Base-by-base conservation (phyloP, 1,140 invertebrate species). In the Adelges cooleyi region DNA sequence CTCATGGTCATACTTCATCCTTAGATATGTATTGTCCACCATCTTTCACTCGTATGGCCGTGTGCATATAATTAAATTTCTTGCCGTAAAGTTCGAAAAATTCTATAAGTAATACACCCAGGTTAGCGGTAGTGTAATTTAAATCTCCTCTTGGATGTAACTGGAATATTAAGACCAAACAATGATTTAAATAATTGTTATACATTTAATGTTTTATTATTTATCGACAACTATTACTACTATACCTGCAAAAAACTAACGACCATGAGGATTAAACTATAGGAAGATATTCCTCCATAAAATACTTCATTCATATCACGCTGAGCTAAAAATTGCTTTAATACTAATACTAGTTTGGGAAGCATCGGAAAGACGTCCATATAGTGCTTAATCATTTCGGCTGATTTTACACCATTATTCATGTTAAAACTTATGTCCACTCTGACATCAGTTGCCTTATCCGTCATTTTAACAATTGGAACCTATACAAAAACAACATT, bases 381-480 rank as follows among this genome's bases (percentile, higher is more conserved):
- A 71, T 82, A 90, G 66, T 86, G 82, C 74, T 92, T 94, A 66
- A 99, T 98, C 50, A 98, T 82, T 76, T 94, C 88, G 2, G 92
- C 95, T 72, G 92, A 95, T 79, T 91, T 90, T 15, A 95, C 87
- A 40, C 92, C 92, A 76, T 91, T 95, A 72, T 83, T 89, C 90
- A 95, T 95, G 76, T 97, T 98, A 79, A 98, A 98, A 72, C 93
- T 96, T 73, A 99, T 98, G 78, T 99, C 95, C 69, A 97, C 91
- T 75, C 85, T 86, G 51, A 98, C 88, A 69, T 95, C 90, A 38
- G 92, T 95, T 74, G 87, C 84, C 68, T 86, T 86, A 77, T 99
- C 95, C n/a, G 90, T 95, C 72, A 98, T 80, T 80, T 98, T 98
- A 29, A 98, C 88, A 71, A 98, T 98, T 69, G 95, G 95, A 70